Percentiles rank a stretch among this genome's conserved stretches.
Conservation (phyloP, 2,113 vertebrate species). For the Semicossyphus pulcher region DNA sequence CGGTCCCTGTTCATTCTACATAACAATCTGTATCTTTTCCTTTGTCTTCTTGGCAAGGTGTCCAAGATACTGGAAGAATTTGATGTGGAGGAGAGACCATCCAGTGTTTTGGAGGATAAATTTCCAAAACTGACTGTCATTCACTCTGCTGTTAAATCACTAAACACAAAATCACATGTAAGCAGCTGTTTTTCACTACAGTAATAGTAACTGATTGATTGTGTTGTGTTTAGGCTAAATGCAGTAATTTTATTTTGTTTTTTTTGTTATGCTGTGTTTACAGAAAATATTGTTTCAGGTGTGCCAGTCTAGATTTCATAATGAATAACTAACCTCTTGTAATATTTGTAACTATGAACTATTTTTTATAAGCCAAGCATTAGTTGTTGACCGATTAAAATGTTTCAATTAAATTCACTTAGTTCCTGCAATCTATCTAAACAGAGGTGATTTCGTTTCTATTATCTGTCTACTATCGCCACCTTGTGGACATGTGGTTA, state of each 20-base stretch:
- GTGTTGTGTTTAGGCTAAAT: not conserved
- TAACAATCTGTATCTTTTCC: not conserved
- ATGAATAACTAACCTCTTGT: too few species aligned
- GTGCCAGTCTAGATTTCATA: too few species aligned
- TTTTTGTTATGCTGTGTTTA: not conserved
- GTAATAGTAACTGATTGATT: rapidly evolving
- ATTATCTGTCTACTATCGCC: conserved; percentile 30
- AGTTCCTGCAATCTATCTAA: not conserved
- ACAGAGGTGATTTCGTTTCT: not conserved
- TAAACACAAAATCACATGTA: conserved; percentile 87
- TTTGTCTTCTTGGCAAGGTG: conserved; percentile 79
- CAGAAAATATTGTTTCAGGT: not conserved
- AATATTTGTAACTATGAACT: too few species aligned
- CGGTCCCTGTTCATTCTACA: not conserved
- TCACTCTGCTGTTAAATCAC: conserved; percentile 86
- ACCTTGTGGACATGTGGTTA: conserved; percentile 54
- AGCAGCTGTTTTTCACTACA: conserved; percentile 63
- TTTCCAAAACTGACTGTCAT: conserved; percentile 91
- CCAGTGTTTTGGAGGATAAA: conserved; percentile 85
- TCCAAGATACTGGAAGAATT: conserved; percentile 93
- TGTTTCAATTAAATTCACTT: not conserved
- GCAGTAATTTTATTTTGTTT: too few species aligned
- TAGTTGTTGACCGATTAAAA: not conserved
- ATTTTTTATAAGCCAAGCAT: too few species aligned
- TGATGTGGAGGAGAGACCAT: conserved; percentile 90